Evolutionary conservation across 1,140 invertebrate genomes (phyloP).

Genomic region (Magallana gigas): DNA sequence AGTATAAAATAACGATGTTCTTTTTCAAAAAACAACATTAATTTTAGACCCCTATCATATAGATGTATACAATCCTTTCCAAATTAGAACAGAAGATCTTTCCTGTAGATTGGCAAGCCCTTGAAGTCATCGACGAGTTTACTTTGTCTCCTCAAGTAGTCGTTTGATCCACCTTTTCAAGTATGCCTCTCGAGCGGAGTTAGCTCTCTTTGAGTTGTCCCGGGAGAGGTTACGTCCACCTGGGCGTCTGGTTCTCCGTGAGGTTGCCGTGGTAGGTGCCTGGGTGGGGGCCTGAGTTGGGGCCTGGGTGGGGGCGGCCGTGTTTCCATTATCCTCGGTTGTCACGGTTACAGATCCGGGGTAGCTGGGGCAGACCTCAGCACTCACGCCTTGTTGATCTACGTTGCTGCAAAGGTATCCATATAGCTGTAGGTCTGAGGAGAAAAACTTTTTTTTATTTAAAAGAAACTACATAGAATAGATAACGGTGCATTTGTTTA

Average conservation of each 20-base stretch:
- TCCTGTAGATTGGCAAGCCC: too few relatives aligned
- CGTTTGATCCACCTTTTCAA: background rate
- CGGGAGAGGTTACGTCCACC: background rate
- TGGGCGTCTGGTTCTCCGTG: background rate
- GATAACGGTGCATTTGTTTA: too few relatives aligned
- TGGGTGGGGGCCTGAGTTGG: background rate
- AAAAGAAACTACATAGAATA: too few relatives aligned
- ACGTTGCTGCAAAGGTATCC: conserved; percentile 14
- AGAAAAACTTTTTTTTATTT: too few relatives aligned
- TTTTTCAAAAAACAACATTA: too few relatives aligned
- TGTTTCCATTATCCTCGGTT: background rate
- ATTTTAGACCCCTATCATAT: too few relatives aligned
- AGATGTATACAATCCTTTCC: too few relatives aligned
- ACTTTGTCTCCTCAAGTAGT: background rate
- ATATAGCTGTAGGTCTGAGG: background rate
- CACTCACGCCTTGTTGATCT: background rate
- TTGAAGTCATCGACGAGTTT: background rate
- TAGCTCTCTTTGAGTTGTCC: background rate
- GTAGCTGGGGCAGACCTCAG: background rate
- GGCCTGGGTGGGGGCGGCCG: background rate
- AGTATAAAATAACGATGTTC: too few relatives aligned
- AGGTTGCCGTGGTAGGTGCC: background rate
- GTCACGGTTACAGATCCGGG: background rate
- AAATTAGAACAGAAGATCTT: too few relatives aligned
- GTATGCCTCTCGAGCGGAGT: background rate